Conservation (phyloP, 1,140 invertebrate species). For the Drosophila lacteicornis region DNA sequence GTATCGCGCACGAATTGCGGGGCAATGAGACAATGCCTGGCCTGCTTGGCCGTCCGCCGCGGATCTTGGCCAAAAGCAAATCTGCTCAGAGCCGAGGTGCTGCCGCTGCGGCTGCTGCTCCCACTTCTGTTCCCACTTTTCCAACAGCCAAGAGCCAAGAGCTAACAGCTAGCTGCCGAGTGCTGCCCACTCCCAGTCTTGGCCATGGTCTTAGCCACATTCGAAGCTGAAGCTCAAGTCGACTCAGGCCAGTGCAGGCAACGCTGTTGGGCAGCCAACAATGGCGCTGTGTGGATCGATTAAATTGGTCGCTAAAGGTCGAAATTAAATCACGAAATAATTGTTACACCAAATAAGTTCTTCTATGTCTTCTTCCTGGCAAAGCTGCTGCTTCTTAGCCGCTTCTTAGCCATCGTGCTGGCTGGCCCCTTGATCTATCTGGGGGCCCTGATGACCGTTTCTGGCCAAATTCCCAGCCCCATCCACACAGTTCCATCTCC, state of each 20-base stretch:
- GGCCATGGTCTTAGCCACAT: constrained; percentile 20
- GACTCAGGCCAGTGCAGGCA: constrained; percentile 17
- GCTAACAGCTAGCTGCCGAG: constrained; percentile 3
- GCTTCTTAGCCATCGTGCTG: constrained; percentile 31
- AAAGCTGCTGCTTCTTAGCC: constrained; percentile 3
- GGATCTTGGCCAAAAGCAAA: constrained; percentile 27
- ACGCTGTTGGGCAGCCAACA: constrained; percentile 67
- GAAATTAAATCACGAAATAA: constrained; percentile 84
- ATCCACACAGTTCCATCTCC: not conserved
- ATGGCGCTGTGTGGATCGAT: constrained; percentile 71
- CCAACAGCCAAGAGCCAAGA: not conserved
- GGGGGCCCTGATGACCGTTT: constrained; percentile 56
- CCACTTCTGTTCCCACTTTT: constrained; percentile 21
- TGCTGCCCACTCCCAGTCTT: constrained; percentile 21
- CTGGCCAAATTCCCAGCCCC: constrained; percentile 26
- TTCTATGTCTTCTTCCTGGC: constrained; percentile 42
- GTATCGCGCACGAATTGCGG: constrained; percentile 73
- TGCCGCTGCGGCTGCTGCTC: constrained; percentile 16
- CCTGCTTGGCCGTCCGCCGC: constrained; percentile 43
- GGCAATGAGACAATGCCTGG: constrained; percentile 62
- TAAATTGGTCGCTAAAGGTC: constrained; percentile 84
- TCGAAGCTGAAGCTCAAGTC: not conserved
- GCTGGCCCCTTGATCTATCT: constrained; percentile 58
- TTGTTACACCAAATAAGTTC: constrained; percentile 84
- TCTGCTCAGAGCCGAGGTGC: constrained; percentile 25